Evolutionary conservation across 1,140 invertebrate genomes (phyloP).

Genomic region (Pseudomyrmex gracilis): DNA sequence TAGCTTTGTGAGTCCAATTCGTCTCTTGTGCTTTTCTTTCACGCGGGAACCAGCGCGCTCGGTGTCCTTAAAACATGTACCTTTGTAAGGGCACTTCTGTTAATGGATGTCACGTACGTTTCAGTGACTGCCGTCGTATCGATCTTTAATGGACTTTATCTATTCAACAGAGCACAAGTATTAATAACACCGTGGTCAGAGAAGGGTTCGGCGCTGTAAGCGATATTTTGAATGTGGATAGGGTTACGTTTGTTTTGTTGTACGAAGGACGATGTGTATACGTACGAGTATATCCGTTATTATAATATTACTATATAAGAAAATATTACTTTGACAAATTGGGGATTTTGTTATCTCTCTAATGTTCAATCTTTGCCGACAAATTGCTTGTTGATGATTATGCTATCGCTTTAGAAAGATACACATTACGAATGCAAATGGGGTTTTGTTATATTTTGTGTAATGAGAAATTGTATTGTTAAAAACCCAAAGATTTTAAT

Average conservation of each 20-base stretch:
- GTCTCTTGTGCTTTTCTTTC: conserved; percentile 26
- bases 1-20: conserved; percentile 36
- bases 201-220: conserved; percentile 26
- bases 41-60: neutral
- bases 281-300: conserved; percentile 14
- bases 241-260: conserved; percentile 53
- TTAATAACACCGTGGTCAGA: conserved; percentile 49
- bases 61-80: conserved; percentile 44
- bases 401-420: too few relatives aligned
- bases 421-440: too few relatives aligned
- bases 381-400: too few relatives aligned
- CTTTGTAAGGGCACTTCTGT: conserved; percentile 44
- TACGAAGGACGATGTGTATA: neutral
- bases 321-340: neutral
- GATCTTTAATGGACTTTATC: conserved; percentile 54
- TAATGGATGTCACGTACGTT: conserved; percentile 38
- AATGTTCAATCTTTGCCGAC: too few relatives aligned
- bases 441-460: too few relatives aligned
- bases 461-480: too few relatives aligned
- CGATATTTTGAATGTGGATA: conserved; percentile 57
- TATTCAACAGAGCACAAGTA: conserved; percentile 48
- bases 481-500: neutral
- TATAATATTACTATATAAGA: neutral
- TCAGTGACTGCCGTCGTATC: conserved; percentile 36
- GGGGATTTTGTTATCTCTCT: neutral